phyloP scores from a whole-genome alignment of 2,888 invertebrate species.

The Lasioglossum lativentre region DNA sequence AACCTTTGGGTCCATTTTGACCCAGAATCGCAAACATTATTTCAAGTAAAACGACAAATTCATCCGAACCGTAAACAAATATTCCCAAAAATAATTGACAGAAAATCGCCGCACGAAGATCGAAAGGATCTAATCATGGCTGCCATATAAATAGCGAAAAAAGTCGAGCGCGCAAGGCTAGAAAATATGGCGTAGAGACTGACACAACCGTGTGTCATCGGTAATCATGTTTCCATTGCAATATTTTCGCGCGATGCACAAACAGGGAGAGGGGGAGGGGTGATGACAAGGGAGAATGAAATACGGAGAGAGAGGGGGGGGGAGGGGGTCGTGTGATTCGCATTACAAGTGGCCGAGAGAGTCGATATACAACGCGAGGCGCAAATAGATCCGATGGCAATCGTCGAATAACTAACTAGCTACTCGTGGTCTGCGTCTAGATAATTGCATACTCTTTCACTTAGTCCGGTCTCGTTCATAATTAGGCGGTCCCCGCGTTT shows the following conservation, averaged over 20 bases:
- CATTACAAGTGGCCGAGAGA: not conserved
- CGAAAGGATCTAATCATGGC: too few species aligned
- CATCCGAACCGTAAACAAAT: too few species aligned
- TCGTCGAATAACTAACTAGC: conserved; percentile 7
- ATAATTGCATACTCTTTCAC: conserved; percentile 38
- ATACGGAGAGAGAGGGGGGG: not conserved
- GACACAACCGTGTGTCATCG: not conserved
- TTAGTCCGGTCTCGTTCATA: conserved; percentile 17
- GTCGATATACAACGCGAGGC: conserved; percentile 13
- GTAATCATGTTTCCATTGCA: not conserved
- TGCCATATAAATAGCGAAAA: too few species aligned
- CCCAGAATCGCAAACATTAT: too few species aligned
- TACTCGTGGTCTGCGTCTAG: not conserved
- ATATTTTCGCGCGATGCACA: not conserved
- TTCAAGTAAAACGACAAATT: too few species aligned
- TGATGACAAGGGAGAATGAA: not conserved
- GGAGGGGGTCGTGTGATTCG: not conserved
- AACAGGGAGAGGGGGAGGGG: not conserved
- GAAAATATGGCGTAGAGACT: not conserved
- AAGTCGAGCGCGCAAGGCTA: too few species aligned
- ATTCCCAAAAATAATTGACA: too few species aligned
- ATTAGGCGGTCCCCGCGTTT: conserved; percentile 14
- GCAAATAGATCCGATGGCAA: conserved; percentile 28
- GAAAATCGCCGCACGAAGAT: too few species aligned
- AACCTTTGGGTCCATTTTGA: too few species aligned